A percentile compares a stretch with the other conserved stretches of the same genome.
Evolutionary conservation across 2,113 vertebrate species (phyloP).

Genomic region (Promerops cafer): DNA sequence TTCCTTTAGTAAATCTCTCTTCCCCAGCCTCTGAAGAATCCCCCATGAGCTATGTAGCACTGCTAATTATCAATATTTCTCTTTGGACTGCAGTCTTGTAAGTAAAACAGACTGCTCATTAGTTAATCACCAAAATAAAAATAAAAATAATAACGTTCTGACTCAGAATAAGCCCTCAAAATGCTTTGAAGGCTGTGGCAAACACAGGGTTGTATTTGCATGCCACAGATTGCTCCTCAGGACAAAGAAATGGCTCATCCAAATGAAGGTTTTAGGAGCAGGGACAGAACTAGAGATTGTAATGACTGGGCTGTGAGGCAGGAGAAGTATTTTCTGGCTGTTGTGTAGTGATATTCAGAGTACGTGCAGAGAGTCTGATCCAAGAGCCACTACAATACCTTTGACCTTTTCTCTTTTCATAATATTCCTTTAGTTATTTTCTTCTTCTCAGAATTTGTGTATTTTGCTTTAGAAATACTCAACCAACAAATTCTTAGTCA

Average conservation of each 20-base stretch:
- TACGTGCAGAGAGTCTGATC: neutral
- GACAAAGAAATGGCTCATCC: neutral
- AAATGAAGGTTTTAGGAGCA: neutral
- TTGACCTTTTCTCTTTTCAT: neutral
- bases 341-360: neutral
- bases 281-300: neutral
- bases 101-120: constrained; percentile 36
- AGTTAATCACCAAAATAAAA: constrained; percentile 31
- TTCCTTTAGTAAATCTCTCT: neutral
- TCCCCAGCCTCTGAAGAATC: neutral
- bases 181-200: neutral
- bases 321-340: neutral
- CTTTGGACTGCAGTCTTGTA: neutral
- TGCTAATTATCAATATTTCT: constrained; percentile 43
- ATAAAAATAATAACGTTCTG: neutral
- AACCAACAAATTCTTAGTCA: neutral
- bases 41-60: neutral
- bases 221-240: neutral
- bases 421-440: neutral
- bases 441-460: neutral
- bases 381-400: neutral
- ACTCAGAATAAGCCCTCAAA: neutral
- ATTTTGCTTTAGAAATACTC: neutral
- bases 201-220: neutral
- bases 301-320: neutral